Evolutionary conservation across 2,113 vertebrate genomes (phyloP), one percentile per base, ranked within the genome.

Genomic region (Psammodynastes pulverulentus): DNA sequence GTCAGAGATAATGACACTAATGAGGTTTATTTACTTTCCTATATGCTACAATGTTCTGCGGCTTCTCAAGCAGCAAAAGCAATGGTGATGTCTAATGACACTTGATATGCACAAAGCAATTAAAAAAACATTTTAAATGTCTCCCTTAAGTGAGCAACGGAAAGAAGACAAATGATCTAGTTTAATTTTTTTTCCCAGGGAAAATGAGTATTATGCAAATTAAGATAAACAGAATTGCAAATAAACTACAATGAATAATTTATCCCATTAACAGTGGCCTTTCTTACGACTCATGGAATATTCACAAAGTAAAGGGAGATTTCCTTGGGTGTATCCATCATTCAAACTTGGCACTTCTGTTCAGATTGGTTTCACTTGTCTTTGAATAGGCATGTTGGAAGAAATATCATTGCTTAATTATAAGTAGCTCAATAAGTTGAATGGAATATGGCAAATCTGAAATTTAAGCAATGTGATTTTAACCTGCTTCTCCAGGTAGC

Each of bases 11-110:
- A 95, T 90, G 95, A 94, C 95, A 56, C 43, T 94, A 95, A 95
- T 95, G 91, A 96, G 23, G 15, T 96, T 95, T 97, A 88, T 95
- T 96, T 96, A 94, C 89, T 95, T 95, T 90, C 92, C 8, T 88
- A 10, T 34, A 85, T 93, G 87, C 89, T 91, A 72, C 89, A 88
- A n/a, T 84, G 79, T 94, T 94, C 87, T 89, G 45, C 67, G 90
- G 2, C 58, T 94, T 94, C 56, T 53, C 53, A 90, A 94, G 89
- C 19, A 93, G 48, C 92, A 93, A 43, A 43, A 89, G 93, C 21
- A 17, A 90, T 90, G 1, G 4, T 94, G 93, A 58, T 84, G 92
- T 93, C 84, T 92, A 95, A 95, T 21, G 86, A 72, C 58, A 93
- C 87, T 94, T 93, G 72, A 54, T 89, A 90, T 46, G 58, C 93